phyloP scores from a whole-genome alignment of 2,797 vertebrate genomes.

The Helicolenus hilgendorfi region DNA sequence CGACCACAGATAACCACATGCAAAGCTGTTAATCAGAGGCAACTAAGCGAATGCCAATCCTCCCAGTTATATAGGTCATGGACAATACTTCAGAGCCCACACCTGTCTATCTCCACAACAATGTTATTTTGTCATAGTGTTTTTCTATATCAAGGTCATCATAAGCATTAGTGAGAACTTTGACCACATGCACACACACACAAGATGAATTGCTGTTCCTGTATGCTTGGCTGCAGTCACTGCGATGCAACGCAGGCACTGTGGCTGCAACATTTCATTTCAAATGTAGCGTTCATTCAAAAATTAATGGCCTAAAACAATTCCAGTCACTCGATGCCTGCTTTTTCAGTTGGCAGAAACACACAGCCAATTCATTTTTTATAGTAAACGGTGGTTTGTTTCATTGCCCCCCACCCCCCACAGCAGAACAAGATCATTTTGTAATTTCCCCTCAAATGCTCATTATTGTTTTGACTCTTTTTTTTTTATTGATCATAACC shows the following conservation, averaged over 20 bases:
- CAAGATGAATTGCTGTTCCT: conserved; percentile 4
- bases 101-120: conserved; percentile 1
- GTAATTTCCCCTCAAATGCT: neutral
- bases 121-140: neutral
- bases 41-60: conserved; percentile 36
- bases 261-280: conserved; percentile 6
- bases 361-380: neutral
- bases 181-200: neutral
- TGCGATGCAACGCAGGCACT: neutral
- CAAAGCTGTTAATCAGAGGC: conserved; percentile 51
- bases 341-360: conserved; percentile 8
- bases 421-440: neutral
- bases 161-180: neutral
- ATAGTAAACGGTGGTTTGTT: neutral
- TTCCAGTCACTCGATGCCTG: neutral
- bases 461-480: neutral
- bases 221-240: neutral
- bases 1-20: conserved; percentile 30
- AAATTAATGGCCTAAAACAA: neutral
- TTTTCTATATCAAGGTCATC: conserved; percentile 18
- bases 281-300: neutral
- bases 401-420: neutral
- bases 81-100: neutral
- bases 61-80: conserved; percentile 48
- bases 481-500: neutral